Percentiles rank a stretch among this genome's conserved stretches.
Evolutionary conservation across 2,888 invertebrate genomes (phyloP).

Genomic region (Caenorhabditis sp.): DNA sequence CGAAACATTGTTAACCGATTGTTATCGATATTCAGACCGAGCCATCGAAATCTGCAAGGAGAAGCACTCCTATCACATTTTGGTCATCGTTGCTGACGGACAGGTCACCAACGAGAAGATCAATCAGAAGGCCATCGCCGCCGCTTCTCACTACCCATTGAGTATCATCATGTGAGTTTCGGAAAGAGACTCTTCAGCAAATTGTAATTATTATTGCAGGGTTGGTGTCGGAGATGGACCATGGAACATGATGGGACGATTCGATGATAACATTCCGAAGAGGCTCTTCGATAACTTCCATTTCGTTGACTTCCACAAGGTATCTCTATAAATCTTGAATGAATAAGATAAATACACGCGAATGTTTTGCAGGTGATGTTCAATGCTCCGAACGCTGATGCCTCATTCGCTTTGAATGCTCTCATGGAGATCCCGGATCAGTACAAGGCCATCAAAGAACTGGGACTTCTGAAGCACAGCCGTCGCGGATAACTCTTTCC

Average conservation of each 20-base stretch:
- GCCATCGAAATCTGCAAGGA: conserved; percentile 80
- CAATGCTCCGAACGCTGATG: conserved; percentile 79
- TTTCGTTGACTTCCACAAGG: conserved; percentile 81
- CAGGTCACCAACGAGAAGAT: conserved; percentile 80
- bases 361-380: conserved; percentile 78
- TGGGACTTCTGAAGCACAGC: conserved; percentile 77
- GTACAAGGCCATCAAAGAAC: conserved; percentile 70
- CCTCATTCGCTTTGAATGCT: conserved; percentile 81
- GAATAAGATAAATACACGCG: too few species aligned
- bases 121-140: conserved; percentile 81
- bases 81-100: conserved; percentile 82
- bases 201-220: conserved; percentile 58
- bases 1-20: too few species aligned
- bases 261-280: conserved; percentile 81
- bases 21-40: conserved; percentile 68
- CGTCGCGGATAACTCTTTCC: conserved; percentile 64
- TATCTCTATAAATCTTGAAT: conserved; percentile 48
- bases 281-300: conserved; percentile 82
- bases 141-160: conserved; percentile 81
- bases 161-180: conserved; percentile 80
- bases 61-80: conserved; percentile 81
- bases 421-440: conserved; percentile 81
- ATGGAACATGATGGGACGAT: conserved; percentile 82
- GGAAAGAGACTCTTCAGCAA: neutral
- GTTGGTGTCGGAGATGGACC: too few species aligned